A percentile compares a stretch with the other conserved stretches of the same genome.
These are phyloP conservation scores for Drosophila elegans DNA, from an alignment of 1,140 invertebrate species.

Conservation along the genomic window DNA sequence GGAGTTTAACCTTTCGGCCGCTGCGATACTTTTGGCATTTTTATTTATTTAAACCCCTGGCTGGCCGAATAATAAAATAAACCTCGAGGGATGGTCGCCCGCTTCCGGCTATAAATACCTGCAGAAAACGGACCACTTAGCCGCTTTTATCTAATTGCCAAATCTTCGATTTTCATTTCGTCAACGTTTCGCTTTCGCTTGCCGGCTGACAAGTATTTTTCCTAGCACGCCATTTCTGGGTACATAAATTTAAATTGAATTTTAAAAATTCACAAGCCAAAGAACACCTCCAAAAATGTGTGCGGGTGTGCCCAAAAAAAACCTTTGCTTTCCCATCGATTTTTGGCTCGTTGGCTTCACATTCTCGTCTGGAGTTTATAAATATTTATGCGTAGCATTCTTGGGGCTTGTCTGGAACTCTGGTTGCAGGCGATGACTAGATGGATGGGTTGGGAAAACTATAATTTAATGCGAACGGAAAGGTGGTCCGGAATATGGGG, in stretches of 20 bases:
- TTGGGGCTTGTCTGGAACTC: conserved; percentile 16
- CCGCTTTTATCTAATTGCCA: conserved; percentile 45
- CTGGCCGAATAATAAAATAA: conserved; percentile 30
- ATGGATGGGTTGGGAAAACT: conserved; percentile 36
- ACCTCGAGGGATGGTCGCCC: conserved; percentile 7
- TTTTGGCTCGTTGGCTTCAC: conserved; percentile 50
- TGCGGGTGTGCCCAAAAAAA: conserved; percentile 35
- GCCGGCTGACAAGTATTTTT: conserved; percentile 25
- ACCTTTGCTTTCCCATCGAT: conserved; percentile 66
- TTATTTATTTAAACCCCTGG: conserved; percentile 27
- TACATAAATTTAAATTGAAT: conserved; percentile 78
- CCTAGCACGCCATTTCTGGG: conserved; percentile 59
- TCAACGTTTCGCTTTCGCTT: conserved; percentile 14
- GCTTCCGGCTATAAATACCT: conserved; percentile 36
- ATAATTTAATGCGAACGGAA: conserved; percentile 46
- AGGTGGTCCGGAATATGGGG: neutral
- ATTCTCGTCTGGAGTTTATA: conserved; percentile 62
- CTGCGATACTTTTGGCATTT: conserved; percentile 31
- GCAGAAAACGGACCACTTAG: conserved; percentile 29
- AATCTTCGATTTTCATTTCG: conserved; percentile 40
- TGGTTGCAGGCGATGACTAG: conserved; percentile 13
- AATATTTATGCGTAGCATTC: conserved; percentile 66
- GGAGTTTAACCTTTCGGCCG: conserved; percentile 47
- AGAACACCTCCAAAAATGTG: conserved; percentile 29
- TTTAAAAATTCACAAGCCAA: conserved; percentile 76